A percentile compares a stretch with the other conserved stretches of the same genome.
Conservation (phyloP, 2,888 invertebrate genomes). For the Villa cingulata region DNA sequence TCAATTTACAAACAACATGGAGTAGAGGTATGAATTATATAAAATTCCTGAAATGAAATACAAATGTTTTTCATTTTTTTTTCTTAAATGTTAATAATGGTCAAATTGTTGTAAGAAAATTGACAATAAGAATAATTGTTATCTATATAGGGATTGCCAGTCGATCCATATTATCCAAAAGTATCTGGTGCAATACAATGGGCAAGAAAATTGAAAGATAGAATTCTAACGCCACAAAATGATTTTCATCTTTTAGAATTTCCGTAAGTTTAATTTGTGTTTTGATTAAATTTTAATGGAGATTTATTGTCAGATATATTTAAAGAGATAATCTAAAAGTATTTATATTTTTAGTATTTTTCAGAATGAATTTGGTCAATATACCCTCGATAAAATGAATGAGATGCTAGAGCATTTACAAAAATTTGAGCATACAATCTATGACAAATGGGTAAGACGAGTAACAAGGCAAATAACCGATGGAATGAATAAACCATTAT, state of each 20-base stretch:
- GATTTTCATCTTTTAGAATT: conserved; percentile 51
- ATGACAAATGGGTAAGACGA: conserved; percentile 52
- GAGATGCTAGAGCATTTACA: conserved; percentile 54
- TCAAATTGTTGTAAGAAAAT: too few species aligned
- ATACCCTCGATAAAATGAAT: conserved; percentile 36
- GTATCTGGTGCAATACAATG: conserved; percentile 62
- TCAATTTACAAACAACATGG: conserved; percentile 22
- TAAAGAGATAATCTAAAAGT: too few species aligned
- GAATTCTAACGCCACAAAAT: conserved; percentile 46
- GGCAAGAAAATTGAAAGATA: conserved; percentile 49
- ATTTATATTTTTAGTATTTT: conserved; percentile 35
- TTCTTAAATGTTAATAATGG: too few species aligned
- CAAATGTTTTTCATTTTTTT: too few species aligned
- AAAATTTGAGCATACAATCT: conserved; percentile 46
- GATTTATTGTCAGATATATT: neutral
- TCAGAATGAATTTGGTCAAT: conserved; percentile 39
- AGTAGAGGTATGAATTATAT: conserved; percentile 14
- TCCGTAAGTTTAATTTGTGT: conserved; percentile 41
- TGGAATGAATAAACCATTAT: conserved; percentile 49
- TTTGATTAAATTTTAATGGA: neutral
- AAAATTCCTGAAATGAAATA: neutral
- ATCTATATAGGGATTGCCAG: conserved; percentile 37
- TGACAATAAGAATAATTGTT: neutral
- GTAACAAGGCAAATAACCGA: conserved; percentile 50
- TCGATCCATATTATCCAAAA: conserved; percentile 58